Percentiles rank a stretch among this genome's conserved stretches.
Conservation (phyloP, 2,797 vertebrate species). For the Channallabes apus region DNA sequence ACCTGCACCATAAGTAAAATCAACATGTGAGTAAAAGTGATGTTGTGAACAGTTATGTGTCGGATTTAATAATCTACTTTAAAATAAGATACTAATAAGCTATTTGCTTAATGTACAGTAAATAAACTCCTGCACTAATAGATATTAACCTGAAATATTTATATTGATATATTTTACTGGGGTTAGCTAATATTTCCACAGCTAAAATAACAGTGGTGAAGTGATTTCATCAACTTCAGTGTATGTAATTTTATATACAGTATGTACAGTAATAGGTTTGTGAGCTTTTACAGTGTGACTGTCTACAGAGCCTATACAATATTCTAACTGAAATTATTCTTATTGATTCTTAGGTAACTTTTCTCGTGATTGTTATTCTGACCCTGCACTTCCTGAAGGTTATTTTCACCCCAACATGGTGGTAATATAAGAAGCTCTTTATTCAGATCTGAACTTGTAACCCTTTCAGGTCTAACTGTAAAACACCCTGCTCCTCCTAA, state of each 20-base stretch:
- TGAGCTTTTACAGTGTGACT: neutral
- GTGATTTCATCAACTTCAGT: neutral
- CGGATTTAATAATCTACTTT: too few species aligned
- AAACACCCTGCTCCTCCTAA: constrained; percentile 15
- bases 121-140: too few species aligned
- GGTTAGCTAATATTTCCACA: too few species aligned
- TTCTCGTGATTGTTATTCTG: neutral
- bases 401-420: neutral
- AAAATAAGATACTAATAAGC: too few species aligned
- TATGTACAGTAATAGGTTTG: neutral
- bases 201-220: too few species aligned
- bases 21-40: too few species aligned
- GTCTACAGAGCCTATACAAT: neutral
- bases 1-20: too few species aligned
- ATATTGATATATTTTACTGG: too few species aligned
- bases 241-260: neutral
- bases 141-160: too few species aligned
- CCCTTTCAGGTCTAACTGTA: constrained; percentile 16
- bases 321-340: neutral
- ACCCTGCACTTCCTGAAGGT: constrained; percentile 1
- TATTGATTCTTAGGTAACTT: neutral
- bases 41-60: too few species aligned
- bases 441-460: constrained; percentile 5
- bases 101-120: too few species aligned
- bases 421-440: constrained; percentile 23